Conservation (phyloP, 2,888 invertebrate species). For the Cheilosia grossa region DNA sequence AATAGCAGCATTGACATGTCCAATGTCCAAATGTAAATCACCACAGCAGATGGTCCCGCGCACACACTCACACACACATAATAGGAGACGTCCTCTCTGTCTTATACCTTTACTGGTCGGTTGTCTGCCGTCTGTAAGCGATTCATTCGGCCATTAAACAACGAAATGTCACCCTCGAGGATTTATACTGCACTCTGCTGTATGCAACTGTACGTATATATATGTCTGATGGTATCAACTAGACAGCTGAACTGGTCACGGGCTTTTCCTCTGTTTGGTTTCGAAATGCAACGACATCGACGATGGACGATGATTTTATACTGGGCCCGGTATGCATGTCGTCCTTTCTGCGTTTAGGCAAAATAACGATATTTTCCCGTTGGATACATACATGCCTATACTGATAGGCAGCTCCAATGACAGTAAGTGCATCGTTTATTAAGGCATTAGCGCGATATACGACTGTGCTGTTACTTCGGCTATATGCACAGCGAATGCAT, state of each 20-base stretch:
- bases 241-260: conserved; percentile 38
- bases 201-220: neutral
- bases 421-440: conserved; percentile 59
- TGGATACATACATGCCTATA: neutral
- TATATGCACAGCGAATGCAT: too few species aligned
- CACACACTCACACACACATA: neutral
- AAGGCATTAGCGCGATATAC: conserved; percentile 40
- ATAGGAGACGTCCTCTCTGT: conserved; percentile 28
- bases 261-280: conserved; percentile 27
- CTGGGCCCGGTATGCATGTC: neutral
- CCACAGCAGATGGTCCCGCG: neutral
- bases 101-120: conserved; percentile 11
- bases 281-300: conserved; percentile 45
- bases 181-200: conserved; percentile 50
- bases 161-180: conserved; percentile 57
- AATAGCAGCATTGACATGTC: conserved; percentile 9
- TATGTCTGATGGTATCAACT: conserved; percentile 26
- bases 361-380: conserved; percentile 49
- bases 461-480: conserved; percentile 19
- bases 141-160: conserved; percentile 59
- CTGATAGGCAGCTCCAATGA: conserved; percentile 28
- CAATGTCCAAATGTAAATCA: conserved; percentile 17
- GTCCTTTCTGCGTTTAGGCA: conserved; percentile 44
- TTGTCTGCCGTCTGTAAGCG: conserved; percentile 33
- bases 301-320: conserved; percentile 36